Evolutionary conservation across 2,113 vertebrate genomes (phyloP).

Genomic region (Laticauda colubrina): DNA sequence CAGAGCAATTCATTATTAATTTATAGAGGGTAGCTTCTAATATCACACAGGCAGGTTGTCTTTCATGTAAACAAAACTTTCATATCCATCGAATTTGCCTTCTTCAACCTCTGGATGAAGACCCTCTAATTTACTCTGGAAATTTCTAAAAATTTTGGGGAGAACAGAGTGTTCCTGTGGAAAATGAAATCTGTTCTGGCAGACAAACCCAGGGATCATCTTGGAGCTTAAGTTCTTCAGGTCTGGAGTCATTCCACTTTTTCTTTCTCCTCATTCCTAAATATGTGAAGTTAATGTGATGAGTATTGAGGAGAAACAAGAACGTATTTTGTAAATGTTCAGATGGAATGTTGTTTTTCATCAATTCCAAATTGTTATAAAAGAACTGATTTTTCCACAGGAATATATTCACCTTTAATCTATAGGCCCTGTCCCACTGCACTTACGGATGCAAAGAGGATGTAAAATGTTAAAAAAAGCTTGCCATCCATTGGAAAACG

Average conservation of each 20-base stretch:
- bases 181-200: background rate
- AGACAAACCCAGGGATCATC: background rate
- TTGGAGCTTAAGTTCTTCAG: background rate
- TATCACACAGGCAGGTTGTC: background rate
- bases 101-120: background rate
- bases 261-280: background rate
- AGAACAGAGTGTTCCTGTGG: background rate
- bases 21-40: background rate
- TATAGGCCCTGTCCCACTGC: background rate
- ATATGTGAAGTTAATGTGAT: background rate
- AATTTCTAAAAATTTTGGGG: background rate
- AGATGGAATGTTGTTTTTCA: background rate
- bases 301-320: background rate
- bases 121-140: background rate
- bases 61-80: background rate
- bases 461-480: no score
- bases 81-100: background rate
- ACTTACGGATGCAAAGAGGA: no score
- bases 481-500: no score
- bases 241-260: background rate
- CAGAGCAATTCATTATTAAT: background rate
- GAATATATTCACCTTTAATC: background rate
- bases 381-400: background rate
- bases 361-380: background rate
- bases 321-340: background rate